Evolutionary conservation across 2,113 vertebrate species (phyloP), one percentile per base, ranked within the genome.

Genomic region (Ammodytes marinus): DNA sequence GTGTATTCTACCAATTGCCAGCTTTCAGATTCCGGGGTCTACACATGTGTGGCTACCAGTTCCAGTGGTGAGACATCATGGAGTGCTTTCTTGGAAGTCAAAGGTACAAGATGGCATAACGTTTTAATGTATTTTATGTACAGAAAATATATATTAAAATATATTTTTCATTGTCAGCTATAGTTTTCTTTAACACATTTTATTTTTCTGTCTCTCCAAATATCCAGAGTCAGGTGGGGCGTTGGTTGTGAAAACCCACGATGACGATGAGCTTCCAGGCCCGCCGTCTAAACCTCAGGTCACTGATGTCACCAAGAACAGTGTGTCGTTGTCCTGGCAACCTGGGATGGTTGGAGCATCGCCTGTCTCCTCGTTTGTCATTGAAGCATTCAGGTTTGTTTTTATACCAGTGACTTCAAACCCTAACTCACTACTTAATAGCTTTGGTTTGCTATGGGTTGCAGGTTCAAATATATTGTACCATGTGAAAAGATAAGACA

Each of bases 1-100:
- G n/a, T 72, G 35, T 74, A 4, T 83, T 42, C 2, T 42, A 0
- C 66, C 77, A 2, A 52, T 9, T n/a, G 74, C 50, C 81, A 98
- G 97, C 92, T 97, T 13, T 96, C 96, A 0, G 98, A 99, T 90
- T 97, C 97, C 54, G 98, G 98, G 68, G 97, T 98, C 74, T 99
- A 99, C 42, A 99, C 98, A 5, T 99, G 98, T 43, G 97, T 99
- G 90, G 98, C 97, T 4, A 97, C 98, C 55, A 99, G 98, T 93
- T 99, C 98, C 74, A 99, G 96, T 81, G 98, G 98, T 4, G 98
- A 99, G 88, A 99, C 98, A 0, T 98, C 97, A 3, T 99, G 98
- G 98, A 99, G 98, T 66, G 96, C 98, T 57, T 97, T 99, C 79
- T 89, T 99, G 83, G 98, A 99, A 84, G 97, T 99, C 71, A 96